Base-by-base conservation (phyloP, 1,140 invertebrate species). In the Bombus fervidus region DNA sequence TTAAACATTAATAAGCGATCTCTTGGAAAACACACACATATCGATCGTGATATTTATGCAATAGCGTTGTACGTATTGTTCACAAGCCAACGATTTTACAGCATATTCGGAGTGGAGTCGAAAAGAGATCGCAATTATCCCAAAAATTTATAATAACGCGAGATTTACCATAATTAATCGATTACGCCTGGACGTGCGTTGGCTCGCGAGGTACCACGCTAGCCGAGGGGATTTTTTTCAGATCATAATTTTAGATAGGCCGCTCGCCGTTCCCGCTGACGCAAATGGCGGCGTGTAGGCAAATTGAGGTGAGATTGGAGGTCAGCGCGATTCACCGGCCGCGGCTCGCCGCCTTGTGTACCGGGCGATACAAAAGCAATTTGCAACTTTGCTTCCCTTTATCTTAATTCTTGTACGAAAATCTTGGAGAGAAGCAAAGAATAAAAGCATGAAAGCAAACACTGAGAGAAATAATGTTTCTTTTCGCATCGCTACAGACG, bases 271-370 rank as follows among this genome's bases (percentile, higher is more conserved):
- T 85, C 87, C 89, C 85, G 89, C 90, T 91, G 91, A 91, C 91
- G 93, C 91, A 92, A 93, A 93, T 94, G 93, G 92, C 92, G 91
- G 93, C 91, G 91, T 95, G 93, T 95, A 95, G 94, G 95, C 94
- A 95, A 95, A 95, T 95, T 95, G 94, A 95, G 95, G 95, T 95
- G 95, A 95, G 94, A 95, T 94, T 94, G 94, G 93, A 95, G 94
- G 94, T 95, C 95, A 95, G 91, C 79, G 53, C 82, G 90, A 88
- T 92, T 89, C 91, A 87, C 81, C 88, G 90, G 89, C 89, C 92
- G 90, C 90, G 86, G 86, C 31, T 53, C 47, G 22, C 74, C n/a
- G 74, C 74, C 82, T 77, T 73, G 25, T 73, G 8, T 91, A 92
- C 86, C 88, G 87, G 92, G 89, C 90, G 90, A 78, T 86, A 68